These are phyloP conservation scores for Poeciliopsis gracilis DNA, from an alignment of 2,797 vertebrate genomes.

Conservation along the genomic window DNA sequence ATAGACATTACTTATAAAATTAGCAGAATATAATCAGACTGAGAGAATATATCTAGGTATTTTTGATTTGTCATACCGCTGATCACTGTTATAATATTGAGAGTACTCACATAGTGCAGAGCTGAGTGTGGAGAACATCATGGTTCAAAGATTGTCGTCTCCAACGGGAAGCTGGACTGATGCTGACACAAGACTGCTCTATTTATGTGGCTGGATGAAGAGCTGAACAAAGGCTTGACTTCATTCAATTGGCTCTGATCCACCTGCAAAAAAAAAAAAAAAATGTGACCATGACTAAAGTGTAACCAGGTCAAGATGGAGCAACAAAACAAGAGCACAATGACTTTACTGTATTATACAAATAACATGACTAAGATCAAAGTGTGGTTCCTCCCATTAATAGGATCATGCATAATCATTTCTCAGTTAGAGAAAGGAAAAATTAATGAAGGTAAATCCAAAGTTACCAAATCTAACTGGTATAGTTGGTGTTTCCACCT, in stretches of 20 bases:
- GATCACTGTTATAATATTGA: not conserved
- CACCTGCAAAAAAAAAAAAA: not conserved
- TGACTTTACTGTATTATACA: not conserved
- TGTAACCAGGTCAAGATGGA: not conserved
- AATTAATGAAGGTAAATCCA: not conserved
- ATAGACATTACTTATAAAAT: not conserved
- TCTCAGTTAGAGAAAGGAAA: not conserved
- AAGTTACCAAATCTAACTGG: not conserved
- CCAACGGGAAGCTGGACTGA: not conserved
- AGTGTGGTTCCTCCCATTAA: not conserved
- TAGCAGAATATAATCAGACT: not conserved
- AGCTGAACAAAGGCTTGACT: not conserved
- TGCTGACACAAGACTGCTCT: not conserved
- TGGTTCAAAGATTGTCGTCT: slow-evolving; percentile 18
- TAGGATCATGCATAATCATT: not conserved
- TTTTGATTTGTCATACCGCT: not conserved
- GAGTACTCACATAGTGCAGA: slow-evolving; percentile 41
- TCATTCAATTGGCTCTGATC: not conserved
- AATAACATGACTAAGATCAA: not conserved
- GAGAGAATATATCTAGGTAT: not conserved
- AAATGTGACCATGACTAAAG: not conserved
- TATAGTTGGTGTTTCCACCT: not conserved
- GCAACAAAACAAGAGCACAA: not conserved
- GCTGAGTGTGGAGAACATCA: slow-evolving; percentile 24
- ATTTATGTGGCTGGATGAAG: slow-evolving; percentile 10